Percentiles rank a stretch among this genome's conserved stretches.
phyloP scores from a whole-genome alignment of 2,113 vertebrate species.

The Andinoacara biseriatus region DNA sequence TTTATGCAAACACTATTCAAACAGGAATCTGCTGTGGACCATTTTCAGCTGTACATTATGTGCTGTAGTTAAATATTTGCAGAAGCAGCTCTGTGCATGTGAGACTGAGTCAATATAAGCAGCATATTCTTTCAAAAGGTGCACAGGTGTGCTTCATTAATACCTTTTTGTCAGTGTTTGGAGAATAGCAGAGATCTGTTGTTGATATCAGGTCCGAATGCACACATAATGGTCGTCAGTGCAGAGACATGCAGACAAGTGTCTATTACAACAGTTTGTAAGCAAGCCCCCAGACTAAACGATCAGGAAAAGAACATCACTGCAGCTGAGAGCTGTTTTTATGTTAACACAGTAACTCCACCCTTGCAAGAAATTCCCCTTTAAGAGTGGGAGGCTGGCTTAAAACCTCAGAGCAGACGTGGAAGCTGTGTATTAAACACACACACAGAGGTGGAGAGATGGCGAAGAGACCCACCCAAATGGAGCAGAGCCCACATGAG shows the following conservation, averaged over 20 bases:
- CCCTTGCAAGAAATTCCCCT: slow-evolving; percentile 41
- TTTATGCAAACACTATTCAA: not conserved
- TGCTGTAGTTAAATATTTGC: not conserved
- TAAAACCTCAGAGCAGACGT: slow-evolving; percentile 26
- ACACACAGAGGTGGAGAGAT: slow-evolving; percentile 29
- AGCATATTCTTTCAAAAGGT: not conserved
- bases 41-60: not conserved
- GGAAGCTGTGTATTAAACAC: slow-evolving; percentile 42
- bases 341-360: not conserved
- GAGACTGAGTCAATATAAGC: not conserved
- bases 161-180: not conserved
- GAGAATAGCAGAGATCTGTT: not conserved
- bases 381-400: slow-evolving; percentile 51
- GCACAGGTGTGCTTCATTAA: not conserved
- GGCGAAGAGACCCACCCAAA: slow-evolving; percentile 51
- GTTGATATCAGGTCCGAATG: not conserved
- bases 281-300: not conserved
- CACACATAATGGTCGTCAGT: not conserved
- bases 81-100: not conserved
- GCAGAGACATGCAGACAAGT: not conserved
- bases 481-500: slow-evolving; percentile 63
- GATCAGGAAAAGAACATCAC: not conserved
- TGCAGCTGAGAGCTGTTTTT: not conserved
- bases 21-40: not conserved
- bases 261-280: not conserved